Base-by-base conservation (phyloP, 2,797 vertebrate species). In the Helicolenus hilgendorfi region DNA sequence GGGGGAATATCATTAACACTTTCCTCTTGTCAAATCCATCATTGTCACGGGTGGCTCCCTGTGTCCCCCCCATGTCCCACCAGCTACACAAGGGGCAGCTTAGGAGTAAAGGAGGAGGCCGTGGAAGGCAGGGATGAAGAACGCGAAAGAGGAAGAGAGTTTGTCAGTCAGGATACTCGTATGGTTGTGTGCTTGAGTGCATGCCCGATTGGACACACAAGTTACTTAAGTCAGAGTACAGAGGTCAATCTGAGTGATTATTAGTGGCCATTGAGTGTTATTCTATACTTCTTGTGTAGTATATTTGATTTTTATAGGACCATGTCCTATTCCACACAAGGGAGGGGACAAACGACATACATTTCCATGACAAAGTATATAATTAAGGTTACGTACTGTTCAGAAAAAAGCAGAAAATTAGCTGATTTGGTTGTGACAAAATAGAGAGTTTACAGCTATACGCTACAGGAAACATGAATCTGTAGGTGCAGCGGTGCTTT, bases 21-120 rank as follows among this genome's bases (percentile, higher is more conserved):
- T 98, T 97, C 98, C 98, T 98, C 96, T 98, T 98, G 98, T 97
- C 96, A 98, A 97, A 99, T 99, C 98, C 94, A 98, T 99, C 98
- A 99, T 98, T 99, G 98, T 99, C 98, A 98, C 81, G 93, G 96
- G 94, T 91, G 96, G 94, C 96, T 95, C 98, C 97, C 96, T 94
- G 95, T 84, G 63, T 96, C 96, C 94, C 96, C 77, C 81, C 88
- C 77, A 41, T 69, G 84, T 94, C 95, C 94, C 92, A 92, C 81
- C 97, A 97, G 95, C 97, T 96, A 83, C 90, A 89, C 72, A 63
- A 63, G 83, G 91, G 90, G 83, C 92, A 86, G 89, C 81, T 84
- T 53, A 92, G 87, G 91, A 95, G 94, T 93, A 94, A 94, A 93
- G 89, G 78, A 85, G 91, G 77, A 89, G 82, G 77, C 87, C 79